Percentiles rank a stretch among this genome's conserved stretches.
Conservation (phyloP, 2,888 invertebrate species). For the Allygus modestus region DNA sequence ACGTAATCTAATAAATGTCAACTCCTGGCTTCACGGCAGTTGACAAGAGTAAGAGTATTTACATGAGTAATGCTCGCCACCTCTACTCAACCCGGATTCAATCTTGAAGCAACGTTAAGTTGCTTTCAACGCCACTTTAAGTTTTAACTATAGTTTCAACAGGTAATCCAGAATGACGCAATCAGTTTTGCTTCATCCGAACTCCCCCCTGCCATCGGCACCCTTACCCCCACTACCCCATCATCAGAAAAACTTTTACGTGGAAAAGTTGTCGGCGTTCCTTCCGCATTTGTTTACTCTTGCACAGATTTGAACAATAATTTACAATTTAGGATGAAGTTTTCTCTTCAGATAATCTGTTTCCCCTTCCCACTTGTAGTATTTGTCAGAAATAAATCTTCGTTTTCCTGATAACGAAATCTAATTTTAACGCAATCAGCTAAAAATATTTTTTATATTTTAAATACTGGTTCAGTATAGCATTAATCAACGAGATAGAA, state of each 20-base stretch:
- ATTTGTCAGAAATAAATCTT: not conserved
- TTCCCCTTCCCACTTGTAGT: not conserved
- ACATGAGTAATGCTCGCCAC: not conserved
- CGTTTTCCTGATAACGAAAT: too few relatives aligned
- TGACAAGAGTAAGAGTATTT: not conserved
- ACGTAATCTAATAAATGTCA: not conserved
- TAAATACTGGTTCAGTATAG: too few relatives aligned
- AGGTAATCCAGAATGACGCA: conserved; percentile 43
- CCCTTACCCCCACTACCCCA: not conserved
- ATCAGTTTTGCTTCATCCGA: conserved; percentile 33
- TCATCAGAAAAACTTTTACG: conserved; percentile 24
- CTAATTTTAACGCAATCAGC: too few relatives aligned
- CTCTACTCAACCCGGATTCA: not conserved
- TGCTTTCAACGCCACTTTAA: conserved; percentile 21
- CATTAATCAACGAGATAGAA: too few relatives aligned
- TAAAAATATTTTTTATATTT: too few relatives aligned
- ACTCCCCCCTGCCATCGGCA: not conserved
- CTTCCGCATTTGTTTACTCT: conserved; percentile 51
- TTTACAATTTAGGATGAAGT: conserved; percentile 33
- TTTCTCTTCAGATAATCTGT: conserved; percentile 1
- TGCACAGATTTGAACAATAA: conserved; percentile 33
- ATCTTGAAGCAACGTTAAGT: not conserved
- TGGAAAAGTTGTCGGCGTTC: conserved; percentile 32
- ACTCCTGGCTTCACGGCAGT: not conserved
- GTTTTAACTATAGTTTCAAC: conserved; percentile 44